These are phyloP conservation scores for Elymnias hypermnestra DNA, from an alignment of 1,140 invertebrate species.

Conservation along the genomic window DNA sequence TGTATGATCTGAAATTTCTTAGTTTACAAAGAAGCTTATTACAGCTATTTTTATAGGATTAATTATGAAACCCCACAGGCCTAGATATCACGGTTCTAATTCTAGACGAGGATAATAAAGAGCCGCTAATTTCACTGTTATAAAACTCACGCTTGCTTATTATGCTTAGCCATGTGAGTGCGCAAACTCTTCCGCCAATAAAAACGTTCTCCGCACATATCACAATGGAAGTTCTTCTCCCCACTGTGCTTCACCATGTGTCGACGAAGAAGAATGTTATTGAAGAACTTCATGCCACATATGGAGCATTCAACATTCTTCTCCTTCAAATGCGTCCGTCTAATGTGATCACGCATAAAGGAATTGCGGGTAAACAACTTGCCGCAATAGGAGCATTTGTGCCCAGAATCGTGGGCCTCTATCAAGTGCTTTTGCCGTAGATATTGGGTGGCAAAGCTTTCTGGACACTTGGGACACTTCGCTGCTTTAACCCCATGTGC, in stretches of 20 bases:
- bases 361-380: conserved; percentile 62
- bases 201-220: conserved; percentile 68
- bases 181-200: conserved; percentile 56
- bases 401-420: conserved; percentile 50
- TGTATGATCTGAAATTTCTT: too few species aligned
- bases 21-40: too few species aligned
- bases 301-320: conserved; percentile 66
- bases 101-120: too few species aligned
- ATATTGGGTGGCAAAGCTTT: conserved; percentile 55
- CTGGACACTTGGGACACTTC: conserved; percentile 57
- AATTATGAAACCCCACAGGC: too few species aligned
- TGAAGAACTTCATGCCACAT: conserved; percentile 69
- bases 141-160: conserved; percentile 32
- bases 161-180: conserved; percentile 54
- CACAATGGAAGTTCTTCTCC: conserved; percentile 63
- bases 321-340: conserved; percentile 67
- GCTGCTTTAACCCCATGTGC: conserved; percentile 55
- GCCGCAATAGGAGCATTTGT: conserved; percentile 55
- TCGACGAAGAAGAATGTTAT: conserved; percentile 78
- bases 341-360: conserved; percentile 55
- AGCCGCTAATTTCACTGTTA: too few species aligned
- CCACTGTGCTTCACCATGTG: conserved; percentile 82
- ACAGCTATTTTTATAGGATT: too few species aligned
- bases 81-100: too few species aligned
- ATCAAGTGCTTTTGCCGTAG: conserved; percentile 61